These are phyloP conservation scores for Sebastes paucispinis DNA, from an alignment of 2,797 vertebrate species.

Conservation along the genomic window DNA sequence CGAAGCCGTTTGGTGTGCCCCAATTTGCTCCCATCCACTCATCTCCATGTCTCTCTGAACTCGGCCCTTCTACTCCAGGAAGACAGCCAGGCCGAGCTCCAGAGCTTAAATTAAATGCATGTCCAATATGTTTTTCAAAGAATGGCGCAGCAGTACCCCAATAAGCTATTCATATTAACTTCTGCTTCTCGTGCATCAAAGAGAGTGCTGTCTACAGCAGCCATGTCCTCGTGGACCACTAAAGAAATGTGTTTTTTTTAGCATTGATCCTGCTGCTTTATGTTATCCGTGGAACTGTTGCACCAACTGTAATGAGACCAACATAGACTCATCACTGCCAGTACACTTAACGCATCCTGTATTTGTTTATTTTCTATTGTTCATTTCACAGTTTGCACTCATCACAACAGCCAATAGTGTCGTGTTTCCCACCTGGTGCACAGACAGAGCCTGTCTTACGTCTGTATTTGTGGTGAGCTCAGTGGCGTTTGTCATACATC, in stretches of 20 bases:
- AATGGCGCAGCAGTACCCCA: slow-evolving; percentile 50
- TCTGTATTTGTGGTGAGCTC: slow-evolving; percentile 28
- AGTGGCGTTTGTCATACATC: slow-evolving; percentile 20
- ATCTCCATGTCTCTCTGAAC: slow-evolving; percentile 46
- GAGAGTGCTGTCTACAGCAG: slow-evolving; percentile 61
- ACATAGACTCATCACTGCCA: slow-evolving; percentile 1
- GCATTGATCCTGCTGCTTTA: slow-evolving; percentile 12
- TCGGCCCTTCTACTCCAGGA: slow-evolving; percentile 29
- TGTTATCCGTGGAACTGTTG: slow-evolving; percentile 33
- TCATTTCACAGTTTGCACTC: slow-evolving; percentile 38
- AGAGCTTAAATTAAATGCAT: slow-evolving; percentile 68
- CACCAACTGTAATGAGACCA: slow-evolving; percentile 33
- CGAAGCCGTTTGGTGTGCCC: slow-evolving; percentile 18
- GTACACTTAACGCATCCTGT: neutral
- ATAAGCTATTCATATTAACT: slow-evolving; percentile 70
- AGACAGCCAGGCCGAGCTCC: slow-evolving; percentile 45
- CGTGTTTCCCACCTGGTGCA: slow-evolving; percentile 20
- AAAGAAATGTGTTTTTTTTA: slow-evolving; percentile 21
- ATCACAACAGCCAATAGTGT: neutral
- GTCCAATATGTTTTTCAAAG: slow-evolving; percentile 72
- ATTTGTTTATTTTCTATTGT: slow-evolving; percentile 20
- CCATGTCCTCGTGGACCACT: slow-evolving; percentile 43
- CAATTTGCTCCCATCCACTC: slow-evolving; percentile 38
- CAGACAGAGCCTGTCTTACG: slow-evolving; percentile 8
- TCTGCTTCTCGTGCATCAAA: slow-evolving; percentile 68